Conservation (phyloP, 2,888 invertebrate genomes). For the Stomorhina lunata region DNA sequence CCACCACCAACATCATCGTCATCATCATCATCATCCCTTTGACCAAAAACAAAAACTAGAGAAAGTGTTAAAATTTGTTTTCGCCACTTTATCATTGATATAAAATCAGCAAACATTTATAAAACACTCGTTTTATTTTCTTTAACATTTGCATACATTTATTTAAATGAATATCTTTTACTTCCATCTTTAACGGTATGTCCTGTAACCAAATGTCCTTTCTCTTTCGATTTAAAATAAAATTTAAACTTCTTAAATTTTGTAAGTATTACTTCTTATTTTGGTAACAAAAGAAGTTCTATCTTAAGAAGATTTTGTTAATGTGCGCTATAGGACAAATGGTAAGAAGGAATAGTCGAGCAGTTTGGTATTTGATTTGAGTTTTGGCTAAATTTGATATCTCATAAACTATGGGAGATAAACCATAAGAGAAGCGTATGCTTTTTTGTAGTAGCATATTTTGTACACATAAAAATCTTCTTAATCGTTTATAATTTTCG, state of each 20-base stretch:
- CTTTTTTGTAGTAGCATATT: too few relatives aligned
- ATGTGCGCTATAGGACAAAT: neutral
- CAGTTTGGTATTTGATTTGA: too few relatives aligned
- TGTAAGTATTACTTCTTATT: neutral
- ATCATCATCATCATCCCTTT: slow-evolving; percentile 40
- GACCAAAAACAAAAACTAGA: slow-evolving; percentile 6
- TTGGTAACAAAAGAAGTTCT: neutral
- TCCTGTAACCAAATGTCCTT: slow-evolving; percentile 29
- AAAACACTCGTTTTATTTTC: slow-evolving; percentile 49
- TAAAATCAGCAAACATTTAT: slow-evolving; percentile 64
- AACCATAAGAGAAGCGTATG: too few relatives aligned
- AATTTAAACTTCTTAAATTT: slow-evolving; percentile 51
- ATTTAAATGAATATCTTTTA: slow-evolving; percentile 38
- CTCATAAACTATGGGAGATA: too few relatives aligned
- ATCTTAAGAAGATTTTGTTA: neutral
- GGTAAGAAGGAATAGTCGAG: too few relatives aligned
- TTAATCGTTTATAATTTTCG: too few relatives aligned
- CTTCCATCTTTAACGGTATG: slow-evolving; percentile 10
- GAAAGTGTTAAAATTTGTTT: slow-evolving; percentile 64
- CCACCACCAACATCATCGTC: neutral
- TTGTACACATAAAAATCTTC: too few relatives aligned
- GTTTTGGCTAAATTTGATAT: too few relatives aligned
- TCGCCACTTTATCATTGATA: slow-evolving; percentile 52
- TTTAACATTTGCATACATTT: slow-evolving; percentile 57
- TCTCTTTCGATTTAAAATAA: slow-evolving; percentile 31